Base-by-base conservation (phyloP, 2,888 invertebrate species). In the Elysia crispata region DNA sequence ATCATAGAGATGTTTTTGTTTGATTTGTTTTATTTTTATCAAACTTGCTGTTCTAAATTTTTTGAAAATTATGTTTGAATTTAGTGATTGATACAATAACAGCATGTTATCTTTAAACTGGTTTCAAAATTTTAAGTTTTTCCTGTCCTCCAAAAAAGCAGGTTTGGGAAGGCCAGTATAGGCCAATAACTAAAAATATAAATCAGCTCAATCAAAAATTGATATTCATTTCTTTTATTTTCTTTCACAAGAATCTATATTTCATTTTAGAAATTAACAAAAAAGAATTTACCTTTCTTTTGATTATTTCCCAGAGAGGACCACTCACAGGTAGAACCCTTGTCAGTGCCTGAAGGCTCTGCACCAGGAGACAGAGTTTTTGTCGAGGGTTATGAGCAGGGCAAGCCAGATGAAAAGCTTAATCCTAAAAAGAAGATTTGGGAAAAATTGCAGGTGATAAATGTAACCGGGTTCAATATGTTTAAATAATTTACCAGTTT, bases 391-490 rank as follows among this genome's bases (percentile, higher is more conserved):
- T 96, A 95, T 92, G 95, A 95, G 92, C 92, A 92, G 79, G 96
- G 96, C 28, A 93, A 93, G 66, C 95, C 97, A 1, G 97, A 97
- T 92, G 95, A 95, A 41, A 95, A 96, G 83, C 93, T 98, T 0
- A 98, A 98, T 92, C 98, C 98, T 0, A 98, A 98, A 92, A 98
- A 98, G 93, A 98, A 98, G 93, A 94, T 97, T 25, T 98, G 98
- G 98, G 98, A 98, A 87, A 97, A 97, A 92, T 92, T 98, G 62
- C 96, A 97, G 92, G 94, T 94, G 89, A 81, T 70, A 25, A 25
- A 15, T 18, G 23, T 11, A 23, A 20, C 23, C 25, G 23, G 18
- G 25, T 11, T 15, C 25, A 23, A 23, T 18, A 54, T 54, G 20
- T 13, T 54, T 54, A 13, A 54, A 13, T 54, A 13, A 20, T 15